phyloP scores from a whole-genome alignment of 2,888 invertebrate genomes.

The Plemyria rubiginata region DNA sequence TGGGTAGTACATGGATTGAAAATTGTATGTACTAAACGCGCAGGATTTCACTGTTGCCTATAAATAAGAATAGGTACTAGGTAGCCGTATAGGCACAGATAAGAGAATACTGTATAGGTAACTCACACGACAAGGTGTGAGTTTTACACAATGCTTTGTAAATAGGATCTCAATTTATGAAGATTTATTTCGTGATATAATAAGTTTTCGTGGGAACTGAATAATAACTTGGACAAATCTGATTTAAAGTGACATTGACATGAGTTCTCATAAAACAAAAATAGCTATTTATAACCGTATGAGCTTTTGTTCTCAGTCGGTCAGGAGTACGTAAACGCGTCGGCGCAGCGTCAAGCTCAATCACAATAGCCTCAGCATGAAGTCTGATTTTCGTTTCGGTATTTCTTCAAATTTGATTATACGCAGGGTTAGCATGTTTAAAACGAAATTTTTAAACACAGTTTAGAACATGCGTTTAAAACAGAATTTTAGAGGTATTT shows the following conservation, averaged over 20 bases:
- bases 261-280: slow-evolving; percentile 21
- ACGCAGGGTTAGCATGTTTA: too few species aligned
- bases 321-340: slow-evolving; percentile 3
- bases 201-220: slow-evolving; percentile 28
- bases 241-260: slow-evolving; percentile 28
- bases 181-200: slow-evolving; percentile 26
- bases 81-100: too few species aligned
- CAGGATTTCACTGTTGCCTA: too few species aligned
- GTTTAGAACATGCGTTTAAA: too few species aligned
- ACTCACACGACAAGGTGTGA: not conserved
- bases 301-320: slow-evolving; percentile 20
- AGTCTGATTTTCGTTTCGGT: too few species aligned
- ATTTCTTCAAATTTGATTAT: too few species aligned
- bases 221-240: slow-evolving; percentile 15
- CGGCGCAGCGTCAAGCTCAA: not conserved
- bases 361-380: not conserved
- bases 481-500: too few species aligned
- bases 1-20: too few species aligned
- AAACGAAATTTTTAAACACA: too few species aligned
- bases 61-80: too few species aligned
- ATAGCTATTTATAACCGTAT: slow-evolving; percentile 4
- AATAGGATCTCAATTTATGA: slow-evolving; percentile 9
- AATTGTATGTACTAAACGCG: too few species aligned
- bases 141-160: slow-evolving; percentile 7
- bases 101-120: not conserved